phyloP scores from a whole-genome alignment of 2,888 invertebrate species.

The Leucozona laternaria region DNA sequence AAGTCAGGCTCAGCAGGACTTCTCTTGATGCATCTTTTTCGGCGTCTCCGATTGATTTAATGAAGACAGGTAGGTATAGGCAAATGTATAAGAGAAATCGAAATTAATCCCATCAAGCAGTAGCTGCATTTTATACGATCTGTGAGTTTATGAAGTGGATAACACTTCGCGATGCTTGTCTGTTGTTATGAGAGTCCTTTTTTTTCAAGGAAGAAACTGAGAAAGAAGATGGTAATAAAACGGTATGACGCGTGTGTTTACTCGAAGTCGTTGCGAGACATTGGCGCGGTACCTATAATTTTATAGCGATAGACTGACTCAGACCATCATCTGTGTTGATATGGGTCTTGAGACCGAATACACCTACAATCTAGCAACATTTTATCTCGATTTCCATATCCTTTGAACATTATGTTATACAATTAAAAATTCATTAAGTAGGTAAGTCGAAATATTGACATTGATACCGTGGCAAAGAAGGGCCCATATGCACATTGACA shows the following conservation, averaged over 20 bases:
- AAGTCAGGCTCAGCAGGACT: conserved; percentile 56
- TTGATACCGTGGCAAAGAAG: background rate
- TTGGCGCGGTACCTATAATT: conserved; percentile 25
- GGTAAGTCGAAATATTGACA: too few species aligned
- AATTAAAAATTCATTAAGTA: conserved; percentile 71
- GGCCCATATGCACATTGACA: background rate
- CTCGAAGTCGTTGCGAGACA: background rate
- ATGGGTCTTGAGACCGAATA: background rate
- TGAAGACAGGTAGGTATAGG: conserved; percentile 63
- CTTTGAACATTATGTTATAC: conserved; percentile 28
- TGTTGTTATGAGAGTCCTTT: conserved; percentile 30
- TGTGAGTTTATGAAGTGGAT: conserved; percentile 70
- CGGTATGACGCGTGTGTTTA: conserved; percentile 34
- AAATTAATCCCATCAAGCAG: conserved; percentile 47
- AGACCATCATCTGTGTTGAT: conserved; percentile 25
- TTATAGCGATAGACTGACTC: background rate
- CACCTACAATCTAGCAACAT: background rate
- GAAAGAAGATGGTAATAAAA: conserved; percentile 37
- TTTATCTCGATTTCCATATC: conserved; percentile 52
- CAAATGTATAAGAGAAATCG: conserved; percentile 11
- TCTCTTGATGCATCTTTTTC: conserved; percentile 16
- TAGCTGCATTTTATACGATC: conserved; percentile 62
- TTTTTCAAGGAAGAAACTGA: conserved; percentile 1
- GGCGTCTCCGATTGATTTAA: conserved; percentile 20
- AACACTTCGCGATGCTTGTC: conserved; percentile 40